Conservation (phyloP, 2,888 invertebrate genomes). For the Drosophila subsilvestris region DNA sequence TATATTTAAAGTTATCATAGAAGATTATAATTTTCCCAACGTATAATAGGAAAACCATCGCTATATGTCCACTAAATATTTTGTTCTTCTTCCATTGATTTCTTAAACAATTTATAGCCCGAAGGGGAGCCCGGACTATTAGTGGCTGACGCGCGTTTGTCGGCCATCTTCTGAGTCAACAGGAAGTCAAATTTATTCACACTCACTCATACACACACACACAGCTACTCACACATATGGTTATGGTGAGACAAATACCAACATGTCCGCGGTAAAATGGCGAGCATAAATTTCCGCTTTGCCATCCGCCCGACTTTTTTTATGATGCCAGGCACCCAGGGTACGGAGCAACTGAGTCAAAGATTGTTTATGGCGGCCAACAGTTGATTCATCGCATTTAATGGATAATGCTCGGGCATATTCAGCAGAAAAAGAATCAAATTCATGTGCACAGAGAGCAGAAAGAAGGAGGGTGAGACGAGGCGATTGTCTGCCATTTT, state of each 20-base stretch:
- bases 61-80: too few species aligned
- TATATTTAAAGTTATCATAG: too few species aligned
- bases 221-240: slow-evolving; percentile 1
- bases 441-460: slow-evolving; percentile 12
- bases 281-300: slow-evolving; percentile 73
- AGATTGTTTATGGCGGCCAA: slow-evolving; percentile 77
- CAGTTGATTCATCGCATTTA: slow-evolving; percentile 78
- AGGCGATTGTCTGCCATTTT: slow-evolving; percentile 43
- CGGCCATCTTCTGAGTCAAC: slow-evolving; percentile 66
- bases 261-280: slow-evolving; percentile 67
- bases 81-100: neutral
- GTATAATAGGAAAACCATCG: too few species aligned
- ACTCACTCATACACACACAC: slow-evolving; percentile 19
- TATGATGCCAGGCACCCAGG: slow-evolving; percentile 61
- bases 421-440: slow-evolving; percentile 43
- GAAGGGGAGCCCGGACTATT: slow-evolving; percentile 7
- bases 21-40: too few species aligned
- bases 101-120: slow-evolving; percentile 1
- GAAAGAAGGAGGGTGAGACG: slow-evolving; percentile 34
- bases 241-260: slow-evolving; percentile 29
- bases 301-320: slow-evolving; percentile 61
- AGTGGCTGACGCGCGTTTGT: slow-evolving; percentile 17
- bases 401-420: slow-evolving; percentile 66
- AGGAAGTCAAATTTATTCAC: slow-evolving; percentile 66
- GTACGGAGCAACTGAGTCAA: slow-evolving; percentile 52